A percentile compares a stretch with the other conserved stretches of the same genome.
phyloP scores from a whole-genome alignment of 2,888 invertebrate genomes.

The Lochmaea capreae region DNA sequence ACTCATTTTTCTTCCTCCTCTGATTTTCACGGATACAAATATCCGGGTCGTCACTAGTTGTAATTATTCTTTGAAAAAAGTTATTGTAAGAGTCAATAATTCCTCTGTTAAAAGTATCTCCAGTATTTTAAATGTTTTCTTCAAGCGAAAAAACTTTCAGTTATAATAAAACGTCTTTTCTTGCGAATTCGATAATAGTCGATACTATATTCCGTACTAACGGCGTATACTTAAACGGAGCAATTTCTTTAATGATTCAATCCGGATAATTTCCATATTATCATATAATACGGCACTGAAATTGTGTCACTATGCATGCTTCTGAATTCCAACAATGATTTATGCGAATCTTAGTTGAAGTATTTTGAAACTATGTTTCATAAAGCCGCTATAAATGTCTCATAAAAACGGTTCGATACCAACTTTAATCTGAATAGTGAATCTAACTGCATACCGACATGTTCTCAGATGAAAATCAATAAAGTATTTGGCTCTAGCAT shows the following conservation, averaged over 20 bases:
- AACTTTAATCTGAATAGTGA: not conserved
- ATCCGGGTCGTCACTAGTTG: no score
- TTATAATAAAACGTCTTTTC: no score
- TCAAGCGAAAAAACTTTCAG: no score
- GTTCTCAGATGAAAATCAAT: not conserved
- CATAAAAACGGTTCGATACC: not conserved
- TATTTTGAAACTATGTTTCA: not conserved
- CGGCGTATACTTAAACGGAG: not conserved
- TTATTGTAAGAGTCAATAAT: no score
- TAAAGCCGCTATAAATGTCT: conserved; percentile 1
- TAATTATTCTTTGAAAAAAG: no score
- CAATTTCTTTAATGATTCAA: not conserved
- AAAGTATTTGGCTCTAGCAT: not conserved
- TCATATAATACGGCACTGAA: not conserved
- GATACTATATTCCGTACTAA: not conserved
- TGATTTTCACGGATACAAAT: no score
- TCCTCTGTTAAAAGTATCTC: no score
- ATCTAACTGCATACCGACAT: not conserved
- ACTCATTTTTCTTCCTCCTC: no score
- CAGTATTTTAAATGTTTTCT: no score
- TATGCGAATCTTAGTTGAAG: not conserved
- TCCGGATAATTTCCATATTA: not conserved
- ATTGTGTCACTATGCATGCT: not conserved
- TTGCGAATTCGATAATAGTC: no score
- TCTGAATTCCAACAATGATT: not conserved